phyloP scores from a whole-genome alignment of 2,888 invertebrate species.

The Rhyacophila evoluta region DNA sequence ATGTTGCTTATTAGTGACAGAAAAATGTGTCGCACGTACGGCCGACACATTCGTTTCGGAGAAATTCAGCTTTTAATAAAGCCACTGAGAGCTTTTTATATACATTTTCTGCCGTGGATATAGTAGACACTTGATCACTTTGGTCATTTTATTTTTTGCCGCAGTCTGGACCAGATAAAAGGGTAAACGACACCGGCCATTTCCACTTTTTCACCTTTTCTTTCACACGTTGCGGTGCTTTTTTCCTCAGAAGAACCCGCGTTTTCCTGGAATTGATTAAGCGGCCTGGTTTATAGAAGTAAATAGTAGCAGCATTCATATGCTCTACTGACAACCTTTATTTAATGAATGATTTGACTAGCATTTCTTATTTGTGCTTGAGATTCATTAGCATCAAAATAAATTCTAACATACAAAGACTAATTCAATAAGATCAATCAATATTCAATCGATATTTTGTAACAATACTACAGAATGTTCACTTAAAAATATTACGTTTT shows the following conservation, averaged over 20 bases:
- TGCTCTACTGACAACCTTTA: not conserved
- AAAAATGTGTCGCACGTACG: conserved; percentile 16
- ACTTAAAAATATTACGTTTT: too few relatives aligned
- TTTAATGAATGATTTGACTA: not conserved
- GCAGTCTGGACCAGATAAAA: conserved; percentile 29
- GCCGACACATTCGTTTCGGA: conserved; percentile 11
- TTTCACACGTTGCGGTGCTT: not conserved
- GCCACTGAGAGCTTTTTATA: conserved; percentile 11
- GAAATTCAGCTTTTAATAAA: conserved; percentile 25
- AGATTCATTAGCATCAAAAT: too few relatives aligned
- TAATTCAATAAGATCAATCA: too few relatives aligned
- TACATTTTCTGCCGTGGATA: not conserved
- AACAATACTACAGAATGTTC: too few relatives aligned
- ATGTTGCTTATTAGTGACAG: conserved; percentile 16
- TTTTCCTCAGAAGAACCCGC: not conserved
- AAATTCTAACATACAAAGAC: too few relatives aligned
- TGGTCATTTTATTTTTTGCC: conserved; percentile 41
- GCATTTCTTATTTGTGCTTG: too few relatives aligned
- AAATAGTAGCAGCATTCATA: not conserved
- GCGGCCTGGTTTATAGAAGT: not conserved
- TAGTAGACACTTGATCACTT: conserved; percentile 36
- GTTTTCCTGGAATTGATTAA: conserved; percentile 27
- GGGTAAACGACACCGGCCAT: conserved; percentile 44
- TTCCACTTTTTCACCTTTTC: conserved; percentile 36
- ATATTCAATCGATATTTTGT: too few relatives aligned